phyloP scores from a whole-genome alignment of 1,140 invertebrate species.

The Cyclina sinensis region DNA sequence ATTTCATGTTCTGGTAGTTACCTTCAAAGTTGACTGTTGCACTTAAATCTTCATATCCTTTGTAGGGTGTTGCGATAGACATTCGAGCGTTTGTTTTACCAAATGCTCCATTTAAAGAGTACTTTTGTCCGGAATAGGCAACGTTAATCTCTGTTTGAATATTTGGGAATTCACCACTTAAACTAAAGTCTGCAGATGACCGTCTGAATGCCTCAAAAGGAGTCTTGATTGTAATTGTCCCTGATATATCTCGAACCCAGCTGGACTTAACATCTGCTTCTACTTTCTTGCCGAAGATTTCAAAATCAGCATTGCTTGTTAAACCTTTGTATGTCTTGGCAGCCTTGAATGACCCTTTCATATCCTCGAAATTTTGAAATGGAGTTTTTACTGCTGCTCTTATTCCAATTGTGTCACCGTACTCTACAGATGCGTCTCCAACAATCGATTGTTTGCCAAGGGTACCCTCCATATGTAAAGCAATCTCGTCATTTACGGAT shows the following conservation, averaged over 20 bases:
- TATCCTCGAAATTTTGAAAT: constrained; percentile 27
- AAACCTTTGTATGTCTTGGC: not conserved
- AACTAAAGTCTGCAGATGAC: constrained; percentile 18
- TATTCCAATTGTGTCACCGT: constrained; percentile 8
- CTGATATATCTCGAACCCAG: constrained; percentile 8
- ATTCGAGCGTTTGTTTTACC: not conserved
- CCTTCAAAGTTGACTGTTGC: not conserved
- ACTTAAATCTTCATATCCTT: constrained; percentile 17
- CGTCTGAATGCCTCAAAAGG: not conserved
- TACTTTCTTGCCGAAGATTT: not conserved
- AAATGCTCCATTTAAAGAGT: not conserved
- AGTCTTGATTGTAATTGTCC: not conserved
- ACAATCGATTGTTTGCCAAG: not conserved
- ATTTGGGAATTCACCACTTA: constrained; percentile 27
- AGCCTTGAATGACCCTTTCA: constrained; percentile 3
- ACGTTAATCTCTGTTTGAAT: constrained; percentile 11
- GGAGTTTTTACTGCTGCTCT: constrained; percentile 14
- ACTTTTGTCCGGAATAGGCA: not conserved
- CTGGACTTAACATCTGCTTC: not conserved
- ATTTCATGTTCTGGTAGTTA: not conserved
- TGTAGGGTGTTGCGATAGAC: not conserved
- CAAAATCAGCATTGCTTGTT: constrained; percentile 8
- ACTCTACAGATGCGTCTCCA: not conserved
- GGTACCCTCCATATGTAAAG: not conserved
- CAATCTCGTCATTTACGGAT: not conserved